Base-by-base conservation (phyloP, 2,888 invertebrate genomes). In the Acronicta alni region DNA sequence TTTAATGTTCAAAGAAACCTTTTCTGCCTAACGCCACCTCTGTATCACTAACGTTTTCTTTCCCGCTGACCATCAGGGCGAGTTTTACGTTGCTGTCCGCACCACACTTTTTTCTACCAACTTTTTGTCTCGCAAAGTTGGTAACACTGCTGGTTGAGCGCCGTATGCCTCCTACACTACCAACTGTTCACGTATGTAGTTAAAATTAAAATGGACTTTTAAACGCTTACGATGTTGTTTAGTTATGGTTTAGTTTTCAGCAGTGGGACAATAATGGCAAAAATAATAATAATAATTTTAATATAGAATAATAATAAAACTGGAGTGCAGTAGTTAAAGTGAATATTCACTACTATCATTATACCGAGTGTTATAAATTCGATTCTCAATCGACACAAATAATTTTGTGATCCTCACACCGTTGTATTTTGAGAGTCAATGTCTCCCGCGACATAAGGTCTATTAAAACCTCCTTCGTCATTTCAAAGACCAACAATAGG, bases 51-150 rank as follows among this genome's bases (percentile, higher is more conserved):
- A 47, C 8, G 47, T 54, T 57, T 39, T 63, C 42, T 32, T 57
- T 48, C 43, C 38, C 46, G 53, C 75, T 83, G 83, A 82, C 85
- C 81, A 75, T 81, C 77, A 72, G 72, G 68, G 57, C 57, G 80
- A 83, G 81, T 84, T 85, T 85, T 77, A 79, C 81, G 83, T 78
- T 79, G 63, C 78, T 75, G 79, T 67, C 62, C 56, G 67, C 67
- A 67, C 72, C 79, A 79, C 77, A 74, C 75, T 73, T 67, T 84
- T 84, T 86, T 84, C 54, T 65, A 66, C 65, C 67, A 59, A 72
- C 77, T 81, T 85, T 87, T 88, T 85, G 74, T 77, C 75, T 77
- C 70, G 72, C 76, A 80, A 89, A 88, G 87, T 89, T 89, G 85
- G 85, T 82, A 87, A 80, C 87, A 84, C 79, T 81, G 81, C 59